phyloP scores from a whole-genome alignment of 1,140 invertebrate genomes.

The Drosophila ironensis region DNA sequence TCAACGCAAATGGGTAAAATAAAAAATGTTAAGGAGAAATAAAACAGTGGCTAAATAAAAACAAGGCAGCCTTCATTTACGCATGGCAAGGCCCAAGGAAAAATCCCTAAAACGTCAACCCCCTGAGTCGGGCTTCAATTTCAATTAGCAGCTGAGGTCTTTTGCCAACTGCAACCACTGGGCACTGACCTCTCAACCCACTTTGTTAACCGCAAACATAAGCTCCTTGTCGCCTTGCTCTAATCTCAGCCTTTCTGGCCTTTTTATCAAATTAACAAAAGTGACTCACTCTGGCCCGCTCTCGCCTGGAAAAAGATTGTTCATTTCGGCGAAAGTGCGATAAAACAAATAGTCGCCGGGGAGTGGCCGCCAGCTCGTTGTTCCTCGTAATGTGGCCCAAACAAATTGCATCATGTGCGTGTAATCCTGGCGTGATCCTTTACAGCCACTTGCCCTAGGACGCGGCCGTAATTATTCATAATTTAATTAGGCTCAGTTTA shows the following conservation, averaged over 20 bases:
- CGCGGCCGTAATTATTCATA: conserved; percentile 74
- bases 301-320: conserved; percentile 36
- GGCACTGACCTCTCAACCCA: background rate
- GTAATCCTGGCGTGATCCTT: conserved; percentile 55
- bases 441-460: conserved; percentile 52
- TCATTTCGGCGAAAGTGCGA: conserved; percentile 80
- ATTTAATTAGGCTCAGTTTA: conserved; percentile 81
- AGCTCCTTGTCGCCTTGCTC: conserved; percentile 43
- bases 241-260: conserved; percentile 72
- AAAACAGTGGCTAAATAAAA: conserved; percentile 51
- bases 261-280: conserved; percentile 82
- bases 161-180: background rate
- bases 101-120: conserved; percentile 19
- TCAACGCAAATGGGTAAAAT: conserved; percentile 77
- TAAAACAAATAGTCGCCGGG: conserved; percentile 75
- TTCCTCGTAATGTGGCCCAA: conserved; percentile 53
- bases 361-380: conserved; percentile 1
- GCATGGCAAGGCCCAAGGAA: conserved; percentile 48
- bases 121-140: conserved; percentile 42
- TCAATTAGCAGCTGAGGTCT: conserved; percentile 44
- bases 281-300: conserved; percentile 32
- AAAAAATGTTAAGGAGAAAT: conserved; percentile 54
- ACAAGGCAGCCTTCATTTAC: conserved; percentile 67
- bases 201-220: conserved; percentile 26
- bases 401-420: conserved; percentile 80